These are phyloP conservation scores for Lycocerus yunnanus DNA, from an alignment of 2,888 invertebrate species.

Conservation along the genomic window DNA sequence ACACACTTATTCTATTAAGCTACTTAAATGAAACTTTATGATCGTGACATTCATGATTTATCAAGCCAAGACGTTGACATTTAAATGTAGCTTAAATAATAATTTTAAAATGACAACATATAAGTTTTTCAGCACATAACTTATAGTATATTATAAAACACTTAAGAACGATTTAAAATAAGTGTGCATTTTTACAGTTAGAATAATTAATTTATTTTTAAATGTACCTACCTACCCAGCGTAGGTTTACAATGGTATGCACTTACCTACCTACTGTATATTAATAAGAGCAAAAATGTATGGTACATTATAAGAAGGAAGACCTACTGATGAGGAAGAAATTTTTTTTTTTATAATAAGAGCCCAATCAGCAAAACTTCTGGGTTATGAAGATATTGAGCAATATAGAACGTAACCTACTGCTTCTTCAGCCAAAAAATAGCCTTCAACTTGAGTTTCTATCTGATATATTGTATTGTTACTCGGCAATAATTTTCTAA, in stretches of 20 bases:
- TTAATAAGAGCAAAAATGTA: not conserved
- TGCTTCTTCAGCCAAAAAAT: not conserved
- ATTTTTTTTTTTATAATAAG: too few species aligned
- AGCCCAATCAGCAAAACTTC: too few species aligned
- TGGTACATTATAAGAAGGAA: too few species aligned
- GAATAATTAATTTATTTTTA: not conserved
- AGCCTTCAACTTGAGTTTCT: not conserved
- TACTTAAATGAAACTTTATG: slow-evolving; percentile 6
- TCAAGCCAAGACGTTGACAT: slow-evolving; percentile 12
- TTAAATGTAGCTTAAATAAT: slow-evolving; percentile 7
- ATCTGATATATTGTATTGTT: not conserved
- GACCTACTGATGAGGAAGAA: too few species aligned
- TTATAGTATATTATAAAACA: not conserved
- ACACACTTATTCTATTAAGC: slow-evolving; percentile 12
- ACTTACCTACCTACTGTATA: not conserved
- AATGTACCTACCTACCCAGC: not conserved
- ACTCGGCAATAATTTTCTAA: not conserved
- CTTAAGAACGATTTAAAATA: not conserved
- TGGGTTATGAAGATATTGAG: too few species aligned
- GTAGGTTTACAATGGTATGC: not conserved
- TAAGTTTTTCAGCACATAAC: not conserved
- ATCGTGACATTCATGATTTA: slow-evolving; percentile 11
- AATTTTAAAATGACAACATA: not conserved
- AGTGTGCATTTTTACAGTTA: not conserved
- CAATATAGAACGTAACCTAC: too few species aligned